Evolutionary conservation across 2,797 vertebrate species (phyloP).

Genomic region (Pipistrellus kuhlii): DNA sequence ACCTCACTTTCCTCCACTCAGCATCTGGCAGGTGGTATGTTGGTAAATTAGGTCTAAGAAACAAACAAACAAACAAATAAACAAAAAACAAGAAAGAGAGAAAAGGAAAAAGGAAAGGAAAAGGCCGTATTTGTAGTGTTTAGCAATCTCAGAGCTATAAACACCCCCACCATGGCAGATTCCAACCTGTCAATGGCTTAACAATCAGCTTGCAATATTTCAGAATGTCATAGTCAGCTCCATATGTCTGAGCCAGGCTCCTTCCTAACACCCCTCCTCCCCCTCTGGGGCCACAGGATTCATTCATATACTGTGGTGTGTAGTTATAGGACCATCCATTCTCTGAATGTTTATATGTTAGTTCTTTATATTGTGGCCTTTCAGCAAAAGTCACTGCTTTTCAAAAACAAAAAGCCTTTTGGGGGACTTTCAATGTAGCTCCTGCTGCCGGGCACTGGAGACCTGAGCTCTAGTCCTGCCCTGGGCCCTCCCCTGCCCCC

Average conservation of each 20-base stretch:
- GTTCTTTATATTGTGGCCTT: background rate
- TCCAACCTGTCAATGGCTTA: background rate
- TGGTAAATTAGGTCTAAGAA: background rate
- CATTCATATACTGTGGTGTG: background rate
- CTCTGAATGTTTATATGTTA: background rate
- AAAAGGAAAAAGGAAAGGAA: background rate
- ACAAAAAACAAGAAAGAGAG: too few species aligned
- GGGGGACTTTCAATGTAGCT: background rate
- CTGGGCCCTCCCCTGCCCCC: background rate
- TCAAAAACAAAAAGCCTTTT: background rate
- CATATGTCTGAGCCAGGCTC: too few species aligned
- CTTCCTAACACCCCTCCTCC: background rate
- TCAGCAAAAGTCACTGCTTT: background rate
- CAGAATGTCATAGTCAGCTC: background rate
- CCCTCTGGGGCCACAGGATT: background rate
- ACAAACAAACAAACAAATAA: too few species aligned
- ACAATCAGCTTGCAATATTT: background rate
- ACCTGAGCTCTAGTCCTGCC: background rate
- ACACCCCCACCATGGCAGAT: background rate
- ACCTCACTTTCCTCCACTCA: background rate
- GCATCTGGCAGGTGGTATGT: background rate
- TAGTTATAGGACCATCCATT: background rate
- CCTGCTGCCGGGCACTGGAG: background rate
- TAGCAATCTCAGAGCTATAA: background rate
- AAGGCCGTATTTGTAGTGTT: background rate